Percentiles rank a stretch among this genome's conserved stretches.
phyloP scores from a whole-genome alignment of 2,888 invertebrate species.

The Eumerus sabulonum region DNA sequence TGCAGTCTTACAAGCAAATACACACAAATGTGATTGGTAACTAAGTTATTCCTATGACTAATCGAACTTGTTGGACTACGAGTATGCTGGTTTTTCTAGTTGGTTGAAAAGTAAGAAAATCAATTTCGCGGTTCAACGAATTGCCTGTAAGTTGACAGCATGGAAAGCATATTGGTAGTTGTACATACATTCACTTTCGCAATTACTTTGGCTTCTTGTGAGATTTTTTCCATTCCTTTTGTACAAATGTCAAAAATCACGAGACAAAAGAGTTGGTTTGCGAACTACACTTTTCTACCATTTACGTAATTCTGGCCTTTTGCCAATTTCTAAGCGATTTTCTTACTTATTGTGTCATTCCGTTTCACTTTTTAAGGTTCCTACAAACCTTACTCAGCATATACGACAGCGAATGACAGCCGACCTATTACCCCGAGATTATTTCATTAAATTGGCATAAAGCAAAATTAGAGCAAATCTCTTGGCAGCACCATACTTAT shows the following conservation, averaged over 20 bases:
- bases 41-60: conserved; percentile 32
- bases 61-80: conserved; percentile 25
- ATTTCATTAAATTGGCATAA: conserved; percentile 15
- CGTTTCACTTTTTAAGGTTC: too few relatives aligned
- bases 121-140: conserved; percentile 51
- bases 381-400: neutral
- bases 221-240: neutral
- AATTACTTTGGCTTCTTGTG: neutral
- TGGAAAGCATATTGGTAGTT: conserved; percentile 6
- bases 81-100: conserved; percentile 29
- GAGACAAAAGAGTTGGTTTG: conserved; percentile 30
- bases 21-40: conserved; percentile 43
- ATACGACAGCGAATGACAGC: too few relatives aligned
- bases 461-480: conserved; percentile 11
- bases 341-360: too few relatives aligned
- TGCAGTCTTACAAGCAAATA: conserved; percentile 52
- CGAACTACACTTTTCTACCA: conserved; percentile 33
- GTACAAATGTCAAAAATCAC: neutral
- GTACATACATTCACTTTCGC: too few relatives aligned
- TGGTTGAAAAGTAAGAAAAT: conserved; percentile 5
- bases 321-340: too few relatives aligned
- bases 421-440: neutral
- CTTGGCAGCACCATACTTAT: neutral
- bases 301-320: too few relatives aligned
- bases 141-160: conserved; percentile 13